Evolutionary conservation across 2,888 invertebrate species (phyloP).

Genomic region (Pammene fasciana): DNA sequence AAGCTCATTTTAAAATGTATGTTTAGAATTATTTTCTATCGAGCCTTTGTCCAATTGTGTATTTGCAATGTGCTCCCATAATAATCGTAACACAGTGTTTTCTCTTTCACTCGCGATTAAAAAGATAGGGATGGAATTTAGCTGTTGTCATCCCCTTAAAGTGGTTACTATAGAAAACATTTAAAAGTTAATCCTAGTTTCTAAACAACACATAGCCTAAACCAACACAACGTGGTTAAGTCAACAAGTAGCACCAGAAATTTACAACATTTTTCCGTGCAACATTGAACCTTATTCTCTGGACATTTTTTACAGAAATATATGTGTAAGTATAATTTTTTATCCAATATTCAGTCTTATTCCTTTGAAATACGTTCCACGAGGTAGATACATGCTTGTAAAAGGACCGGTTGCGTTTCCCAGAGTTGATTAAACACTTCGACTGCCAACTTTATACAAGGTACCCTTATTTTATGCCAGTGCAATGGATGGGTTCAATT

Average conservation of each 20-base stretch:
- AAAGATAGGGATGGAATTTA: too few relatives aligned
- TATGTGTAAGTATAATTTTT: background rate
- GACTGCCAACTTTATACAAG: background rate
- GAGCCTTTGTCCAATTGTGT: too few relatives aligned
- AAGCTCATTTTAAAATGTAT: too few relatives aligned
- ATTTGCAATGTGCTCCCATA: too few relatives aligned
- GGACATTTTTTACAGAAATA: background rate
- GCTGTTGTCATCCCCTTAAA: background rate
- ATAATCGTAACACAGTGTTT: too few relatives aligned
- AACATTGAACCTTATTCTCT: background rate
- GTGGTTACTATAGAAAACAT: conserved; percentile 2
- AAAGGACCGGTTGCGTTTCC: conserved; percentile 14
- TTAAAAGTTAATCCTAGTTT: conserved; percentile 11
- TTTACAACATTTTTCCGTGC: background rate
- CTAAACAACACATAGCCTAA: conserved; percentile 4
- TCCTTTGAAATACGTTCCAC: too few relatives aligned
- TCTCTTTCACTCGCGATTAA: too few relatives aligned
- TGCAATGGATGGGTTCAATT: background rate
- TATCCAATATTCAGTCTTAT: background rate
- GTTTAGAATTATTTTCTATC: too few relatives aligned
- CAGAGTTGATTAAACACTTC: conserved; percentile 21
- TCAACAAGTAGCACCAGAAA: background rate
- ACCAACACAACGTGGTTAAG: conserved; percentile 7
- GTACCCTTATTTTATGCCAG: background rate
- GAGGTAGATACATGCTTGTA: background rate